phyloP scores from a whole-genome alignment of 2,797 vertebrate species.

The Betta splendens region DNA sequence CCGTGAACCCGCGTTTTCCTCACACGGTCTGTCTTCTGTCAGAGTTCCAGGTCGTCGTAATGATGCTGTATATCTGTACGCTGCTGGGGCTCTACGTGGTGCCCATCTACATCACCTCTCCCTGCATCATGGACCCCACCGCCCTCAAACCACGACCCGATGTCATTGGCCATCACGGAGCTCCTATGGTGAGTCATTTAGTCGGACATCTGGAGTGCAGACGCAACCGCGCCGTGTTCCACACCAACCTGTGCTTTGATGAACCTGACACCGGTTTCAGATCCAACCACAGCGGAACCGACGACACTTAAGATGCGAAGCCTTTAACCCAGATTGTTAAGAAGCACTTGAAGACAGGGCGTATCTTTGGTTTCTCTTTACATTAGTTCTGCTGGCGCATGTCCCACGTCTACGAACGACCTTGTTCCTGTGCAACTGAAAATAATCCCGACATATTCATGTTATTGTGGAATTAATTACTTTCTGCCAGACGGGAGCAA shows the following conservation, averaged over 20 bases:
- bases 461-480: constrained; percentile 3
- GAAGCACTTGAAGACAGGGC: background rate
- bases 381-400: constrained; percentile 20
- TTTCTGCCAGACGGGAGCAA: background rate
- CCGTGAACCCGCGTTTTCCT: background rate
- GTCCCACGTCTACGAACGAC: constrained; percentile 45
- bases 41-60: constrained; percentile 89
- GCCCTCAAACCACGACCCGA: constrained; percentile 86
- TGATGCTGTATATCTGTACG: constrained; percentile 86
- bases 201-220: constrained; percentile 5
- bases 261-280: background rate
- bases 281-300: background rate
- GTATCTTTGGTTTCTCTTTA: constrained; percentile 6
- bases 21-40: constrained; percentile 9
- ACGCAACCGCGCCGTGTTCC: constrained; percentile 1
- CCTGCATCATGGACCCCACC: constrained; percentile 93
- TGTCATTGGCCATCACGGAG: constrained; percentile 90
- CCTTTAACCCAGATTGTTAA: background rate
- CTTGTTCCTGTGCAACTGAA: constrained; percentile 37
- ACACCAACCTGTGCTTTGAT: background rate
- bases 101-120: constrained; percentile 91
- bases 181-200: constrained; percentile 89
- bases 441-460: constrained; percentile 38
- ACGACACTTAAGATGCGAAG: background rate
- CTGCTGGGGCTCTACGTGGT: constrained; percentile 89